Base-by-base conservation (phyloP, 92 coral and sea anemone genomes). In the Zoanthus sansibaricus region DNA sequence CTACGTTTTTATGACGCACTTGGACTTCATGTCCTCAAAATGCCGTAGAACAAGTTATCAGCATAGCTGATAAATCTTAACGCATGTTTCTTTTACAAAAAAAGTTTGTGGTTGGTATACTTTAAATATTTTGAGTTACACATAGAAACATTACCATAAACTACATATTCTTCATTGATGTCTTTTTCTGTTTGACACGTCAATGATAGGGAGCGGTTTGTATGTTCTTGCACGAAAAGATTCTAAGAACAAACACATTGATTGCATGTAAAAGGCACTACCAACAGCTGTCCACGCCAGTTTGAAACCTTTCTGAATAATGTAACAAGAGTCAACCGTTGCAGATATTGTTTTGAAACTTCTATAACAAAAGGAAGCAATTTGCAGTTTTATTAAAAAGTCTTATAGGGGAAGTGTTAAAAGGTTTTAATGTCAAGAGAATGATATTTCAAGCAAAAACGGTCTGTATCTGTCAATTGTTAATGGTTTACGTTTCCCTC, bases 291-390 rank as follows among this genome's bases (percentile, higher is more conserved):
- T 54, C 75, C 75, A 66, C 75, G 32, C 74, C 46, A 62, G 42
- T 46, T 45, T 47, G 17, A n/a, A 66, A 80, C 58, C 17, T 52
- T 75, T 76, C 82, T 61, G 84, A 80, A 66, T 80, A 64, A 80
- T 64, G 75, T 44, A 80, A 67, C 74, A 31, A 78, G 45, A 46
- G 42, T 21, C 42, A 76, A 56, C 47, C 68, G 82, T 76, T 51
- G 52, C 17, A 32, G 9, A 76, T 76, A 54, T 54, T 76, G 82
- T 66, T 21, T 42, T 46, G 20, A 64, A 79, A 66, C 37, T 54
- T 49, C 56, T 31, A 80, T 18, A n/a, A 18, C 72, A 66, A 64
- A 66, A 80, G 62, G 73, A 66, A 80, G 45, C 73, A 80, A 67
- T 49, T 80, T 62, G 73, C 75, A 47, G 75, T n/a, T 64, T 80